phyloP scores from a whole-genome alignment of 2,888 invertebrate genomes.

The Ephialtes manifestator region DNA sequence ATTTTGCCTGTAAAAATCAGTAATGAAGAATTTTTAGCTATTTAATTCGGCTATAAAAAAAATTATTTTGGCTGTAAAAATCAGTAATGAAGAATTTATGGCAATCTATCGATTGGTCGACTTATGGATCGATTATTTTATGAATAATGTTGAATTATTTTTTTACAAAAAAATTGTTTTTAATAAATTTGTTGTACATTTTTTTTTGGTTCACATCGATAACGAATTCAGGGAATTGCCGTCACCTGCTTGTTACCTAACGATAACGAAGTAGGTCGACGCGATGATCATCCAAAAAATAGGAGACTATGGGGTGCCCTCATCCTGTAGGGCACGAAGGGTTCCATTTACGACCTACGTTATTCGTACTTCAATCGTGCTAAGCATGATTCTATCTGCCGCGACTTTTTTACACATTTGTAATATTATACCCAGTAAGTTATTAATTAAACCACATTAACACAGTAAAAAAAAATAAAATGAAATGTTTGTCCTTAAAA shows the following conservation, averaged over 20 bases:
- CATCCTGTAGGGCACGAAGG: conserved; percentile 42
- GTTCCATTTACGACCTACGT: conserved; percentile 76
- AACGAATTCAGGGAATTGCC: conserved; percentile 73
- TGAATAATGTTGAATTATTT: not conserved
- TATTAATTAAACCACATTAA: not conserved
- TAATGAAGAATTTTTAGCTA: too few species aligned
- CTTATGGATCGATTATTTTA: not conserved
- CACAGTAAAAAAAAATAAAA: too few species aligned
- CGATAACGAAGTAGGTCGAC: conserved; percentile 77
- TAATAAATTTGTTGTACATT: conserved; percentile 17
- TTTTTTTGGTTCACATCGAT: conserved; percentile 12
- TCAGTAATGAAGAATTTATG: not conserved
- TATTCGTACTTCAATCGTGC: conserved; percentile 78
- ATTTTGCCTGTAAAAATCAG: too few species aligned
- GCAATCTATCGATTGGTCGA: not conserved
- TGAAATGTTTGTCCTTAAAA: too few species aligned
- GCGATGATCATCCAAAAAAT: conserved; percentile 75
- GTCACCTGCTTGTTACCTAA: conserved; percentile 76
- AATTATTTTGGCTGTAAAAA: too few species aligned
- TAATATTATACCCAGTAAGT: conserved; percentile 84
- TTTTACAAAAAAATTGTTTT: not conserved
- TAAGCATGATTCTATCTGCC: conserved; percentile 81
- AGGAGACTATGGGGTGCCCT: conserved; percentile 54
- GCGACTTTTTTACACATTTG: conserved; percentile 83
- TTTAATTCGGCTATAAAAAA: too few species aligned